Base-by-base conservation (phyloP, 1,140 invertebrate species). In the Cydia amplana region DNA sequence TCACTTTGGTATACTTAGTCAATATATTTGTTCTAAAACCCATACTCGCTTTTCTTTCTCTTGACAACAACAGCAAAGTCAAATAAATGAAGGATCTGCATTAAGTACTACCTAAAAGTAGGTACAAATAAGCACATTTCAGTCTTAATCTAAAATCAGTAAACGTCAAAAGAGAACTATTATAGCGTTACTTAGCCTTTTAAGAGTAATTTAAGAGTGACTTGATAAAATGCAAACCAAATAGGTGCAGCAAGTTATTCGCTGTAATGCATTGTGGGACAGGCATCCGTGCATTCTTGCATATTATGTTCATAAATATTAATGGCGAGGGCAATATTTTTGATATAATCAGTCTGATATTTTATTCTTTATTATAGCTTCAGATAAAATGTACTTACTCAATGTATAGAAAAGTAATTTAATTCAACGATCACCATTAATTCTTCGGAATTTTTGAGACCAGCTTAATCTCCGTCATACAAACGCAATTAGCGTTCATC, bases 401-500 rank as follows among this genome's bases (percentile, higher is more conserved):
- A 51, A n/a, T 51, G 49, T 70, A 32, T 10, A 70, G 2, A 70
- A 70, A 36, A 43, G 0, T 36, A 70, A 70, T 18, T 40, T 20
- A 40, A 70, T 70, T 18, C n/a, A 70, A n/a, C 6, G 65, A 40
- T 67, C 2, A 67, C 4, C 16, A 36, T 43, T 70, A 18, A 36
- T 18, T 70, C 28, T 43, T 18, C 20, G 18, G 9, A 70, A 43
- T 43, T 1, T 70, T 60, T 18, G 28, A 70, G 65, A 32, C 5
- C 7, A 70, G 28, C 18, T 40, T 70, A 70, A 70, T 70, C 16
- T 40, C 65, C 32, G 16, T 18, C 65, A 43, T 70, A 70, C 32
- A 36, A 28, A 70, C 65, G n/a, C 32, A 70, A 70, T 70, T 70
- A 78, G 75, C 72, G 77, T 78, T 76, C 78, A 78, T 60, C 55